These are phyloP conservation scores for Dasypolia templi DNA, from an alignment of 2,888 invertebrate genomes.

Conservation along the genomic window DNA sequence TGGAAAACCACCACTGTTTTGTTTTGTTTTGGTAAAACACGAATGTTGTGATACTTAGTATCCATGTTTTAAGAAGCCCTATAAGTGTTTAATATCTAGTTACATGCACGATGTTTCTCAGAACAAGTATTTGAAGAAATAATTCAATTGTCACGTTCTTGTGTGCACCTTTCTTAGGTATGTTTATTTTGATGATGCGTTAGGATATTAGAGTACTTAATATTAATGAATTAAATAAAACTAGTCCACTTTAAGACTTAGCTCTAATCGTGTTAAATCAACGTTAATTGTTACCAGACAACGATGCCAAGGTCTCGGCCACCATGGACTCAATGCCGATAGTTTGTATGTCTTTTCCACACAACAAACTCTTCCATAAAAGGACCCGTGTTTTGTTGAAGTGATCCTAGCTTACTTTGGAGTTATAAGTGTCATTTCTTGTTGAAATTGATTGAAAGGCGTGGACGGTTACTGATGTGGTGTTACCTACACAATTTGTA, in stretches of 20 bases:
- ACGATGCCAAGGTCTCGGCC: slow-evolving; percentile 75
- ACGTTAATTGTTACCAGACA: slow-evolving; percentile 71
- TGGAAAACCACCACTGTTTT: not conserved
- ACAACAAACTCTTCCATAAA: slow-evolving; percentile 58
- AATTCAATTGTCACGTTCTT: slow-evolving; percentile 21
- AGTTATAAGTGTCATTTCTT: slow-evolving; percentile 30
- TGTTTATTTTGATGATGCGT: not conserved
- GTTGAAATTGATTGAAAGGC: slow-evolving; percentile 42
- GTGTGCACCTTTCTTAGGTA: not conserved
- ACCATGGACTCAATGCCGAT: slow-evolving; percentile 51
- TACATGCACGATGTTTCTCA: slow-evolving; percentile 32
- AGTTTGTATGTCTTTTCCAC: slow-evolving; percentile 51
- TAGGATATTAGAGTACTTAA: not conserved
- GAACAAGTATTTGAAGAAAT: slow-evolving; percentile 25
- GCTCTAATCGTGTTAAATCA: slow-evolving; percentile 73
- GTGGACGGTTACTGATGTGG: slow-evolving; percentile 14
- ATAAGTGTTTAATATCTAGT: slow-evolving; percentile 33
- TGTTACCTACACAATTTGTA: not conserved
- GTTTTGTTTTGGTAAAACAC: slow-evolving; percentile 20
- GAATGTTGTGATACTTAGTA: not conserved
- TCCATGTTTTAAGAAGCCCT: slow-evolving; percentile 35
- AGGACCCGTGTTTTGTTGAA: slow-evolving; percentile 55
- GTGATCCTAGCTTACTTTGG: slow-evolving; percentile 36
- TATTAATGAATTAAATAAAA: slow-evolving; percentile 26
- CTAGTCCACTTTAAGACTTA: slow-evolving; percentile 47